Base-by-base conservation (phyloP, 2,888 invertebrate species). In the Sialis fuliginosa region DNA sequence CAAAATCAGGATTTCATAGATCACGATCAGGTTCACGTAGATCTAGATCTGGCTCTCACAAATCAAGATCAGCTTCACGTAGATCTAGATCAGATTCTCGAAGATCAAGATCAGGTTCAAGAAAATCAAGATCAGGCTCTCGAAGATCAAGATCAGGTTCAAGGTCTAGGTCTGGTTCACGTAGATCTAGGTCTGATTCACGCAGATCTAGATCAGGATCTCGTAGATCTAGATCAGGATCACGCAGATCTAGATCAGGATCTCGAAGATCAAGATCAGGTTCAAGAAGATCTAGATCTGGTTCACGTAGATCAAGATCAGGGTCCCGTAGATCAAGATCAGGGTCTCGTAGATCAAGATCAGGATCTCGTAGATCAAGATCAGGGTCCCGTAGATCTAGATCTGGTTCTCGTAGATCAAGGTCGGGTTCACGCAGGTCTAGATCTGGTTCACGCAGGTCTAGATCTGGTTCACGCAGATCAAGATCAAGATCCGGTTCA, bases 1-100 rank as follows among this genome's bases (percentile, higher is more conserved):
- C 60, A 7, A 52, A 55, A 32, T 61, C 60, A 33, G 57, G 58
- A 13, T 60, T 61, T 1, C 50, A 54, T 44, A 53, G 50, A 43
- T 58, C 59, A 33, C 51, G 60, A 6, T 63, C 64, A 2, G 59
- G 63, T 22, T 58, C 61, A 0, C 47, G 52, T 8, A 53, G 53
- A 9, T 58, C 60, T 1, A 49, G 57, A 2, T 56, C 56, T 4
- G 48, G 57, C 4, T 58, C 59, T 5, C 56, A 58, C 2, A 52
- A 55, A 6, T 62, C 62, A 51, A 56, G 59, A 13, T 56, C 57
- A 39, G 55, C 57, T 34, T 57, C 59, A 6, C 49, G 47, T 33
- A 32, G 39, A 33, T 54, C 53, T 34, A 48, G 44, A 43, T 54
- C 54, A 33, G 46, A 46, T 44, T 44, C 55, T 48, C 31, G 54